Evolutionary conservation across 30 jellyfish, hydroid and myxozoan species (phyloP).

Genomic region (Catostylus mosaicus): DNA sequence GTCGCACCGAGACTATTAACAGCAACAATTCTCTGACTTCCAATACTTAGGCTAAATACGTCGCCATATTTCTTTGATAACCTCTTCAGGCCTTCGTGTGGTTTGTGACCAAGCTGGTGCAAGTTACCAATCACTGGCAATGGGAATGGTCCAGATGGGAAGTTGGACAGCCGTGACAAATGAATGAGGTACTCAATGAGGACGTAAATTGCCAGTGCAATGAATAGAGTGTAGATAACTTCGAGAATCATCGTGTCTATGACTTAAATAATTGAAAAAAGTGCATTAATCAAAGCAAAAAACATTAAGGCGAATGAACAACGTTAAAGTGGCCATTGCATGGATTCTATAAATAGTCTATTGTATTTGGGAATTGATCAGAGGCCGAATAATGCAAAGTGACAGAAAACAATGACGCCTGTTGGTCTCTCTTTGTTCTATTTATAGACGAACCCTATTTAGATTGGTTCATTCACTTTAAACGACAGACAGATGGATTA

Average conservation of each 20-base stretch:
- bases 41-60: conserved; percentile 54
- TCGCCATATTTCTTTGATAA: conserved; percentile 61
- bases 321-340: too few relatives aligned
- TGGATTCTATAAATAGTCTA: too few relatives aligned
- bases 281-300: too few relatives aligned
- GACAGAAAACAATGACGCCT: too few relatives aligned
- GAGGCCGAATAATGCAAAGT: too few relatives aligned
- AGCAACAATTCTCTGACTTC: conserved; percentile 54
- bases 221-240: conserved; percentile 14
- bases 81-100: conserved; percentile 53
- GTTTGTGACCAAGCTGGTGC: conserved; percentile 66
- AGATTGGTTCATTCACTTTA: too few relatives aligned
- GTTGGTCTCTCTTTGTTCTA: too few relatives aligned
- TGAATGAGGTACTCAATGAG: conserved; percentile 48
- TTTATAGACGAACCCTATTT: too few relatives aligned
- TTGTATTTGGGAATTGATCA: too few relatives aligned
- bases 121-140: conserved; percentile 89
- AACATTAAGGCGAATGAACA: too few relatives aligned
- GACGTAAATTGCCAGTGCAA: conserved; percentile 44
- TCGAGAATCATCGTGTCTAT: conserved; percentile 59
- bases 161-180: conserved; percentile 34
- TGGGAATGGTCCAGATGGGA: conserved; percentile 95
- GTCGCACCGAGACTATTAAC: conserved; percentile 49
- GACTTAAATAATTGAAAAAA: too few relatives aligned
- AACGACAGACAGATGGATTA: too few relatives aligned